Percentiles rank a stretch among this genome's conserved stretches.
Conservation (phyloP, 1,140 invertebrate genomes). For the Acarapis woodi region DNA sequence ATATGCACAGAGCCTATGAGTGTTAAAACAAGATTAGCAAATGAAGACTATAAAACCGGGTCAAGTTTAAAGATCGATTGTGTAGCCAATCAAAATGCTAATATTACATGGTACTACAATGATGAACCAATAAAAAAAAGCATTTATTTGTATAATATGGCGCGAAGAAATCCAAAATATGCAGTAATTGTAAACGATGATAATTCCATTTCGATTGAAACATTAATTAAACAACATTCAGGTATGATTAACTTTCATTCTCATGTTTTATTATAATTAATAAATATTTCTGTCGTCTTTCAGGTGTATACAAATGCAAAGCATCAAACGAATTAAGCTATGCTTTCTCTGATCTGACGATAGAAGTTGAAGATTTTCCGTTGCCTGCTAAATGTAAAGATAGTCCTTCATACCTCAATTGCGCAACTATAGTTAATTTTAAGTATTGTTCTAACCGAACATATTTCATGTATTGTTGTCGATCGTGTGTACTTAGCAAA, state of each 20-base stretch:
- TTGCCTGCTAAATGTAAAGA: constrained; percentile 49
- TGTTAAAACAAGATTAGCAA: constrained; percentile 1
- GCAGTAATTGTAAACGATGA: not conserved
- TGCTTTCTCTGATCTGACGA: constrained; percentile 26
- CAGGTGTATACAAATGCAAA: constrained; percentile 43
- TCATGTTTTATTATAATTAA: constrained; percentile 32
- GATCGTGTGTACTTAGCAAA: constrained; percentile 57
- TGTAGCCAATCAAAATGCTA: no score
- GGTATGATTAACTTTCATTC: constrained; percentile 15
- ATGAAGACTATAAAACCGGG: constrained; percentile 5
- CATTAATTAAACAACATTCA: constrained; percentile 3
- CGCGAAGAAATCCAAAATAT: not conserved
- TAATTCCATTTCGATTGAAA: not conserved
- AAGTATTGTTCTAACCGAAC: constrained; percentile 53
- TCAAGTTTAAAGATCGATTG: constrained; percentile 8
- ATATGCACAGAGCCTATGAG: constrained; percentile 3
- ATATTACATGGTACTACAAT: no score
- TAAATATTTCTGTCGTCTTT: constrained; percentile 29
- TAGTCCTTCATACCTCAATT: constrained; percentile 62
- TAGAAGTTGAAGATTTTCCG: constrained; percentile 23
- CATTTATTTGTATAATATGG: constrained; percentile 2
- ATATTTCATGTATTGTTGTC: constrained; percentile 73
- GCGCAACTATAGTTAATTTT: constrained; percentile 45
- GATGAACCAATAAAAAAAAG: constrained; percentile 2
- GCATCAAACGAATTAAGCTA: constrained; percentile 36